Evolutionary conservation across 2,797 vertebrate species (phyloP).

Genomic region (Limnodromus scolopaceus): DNA sequence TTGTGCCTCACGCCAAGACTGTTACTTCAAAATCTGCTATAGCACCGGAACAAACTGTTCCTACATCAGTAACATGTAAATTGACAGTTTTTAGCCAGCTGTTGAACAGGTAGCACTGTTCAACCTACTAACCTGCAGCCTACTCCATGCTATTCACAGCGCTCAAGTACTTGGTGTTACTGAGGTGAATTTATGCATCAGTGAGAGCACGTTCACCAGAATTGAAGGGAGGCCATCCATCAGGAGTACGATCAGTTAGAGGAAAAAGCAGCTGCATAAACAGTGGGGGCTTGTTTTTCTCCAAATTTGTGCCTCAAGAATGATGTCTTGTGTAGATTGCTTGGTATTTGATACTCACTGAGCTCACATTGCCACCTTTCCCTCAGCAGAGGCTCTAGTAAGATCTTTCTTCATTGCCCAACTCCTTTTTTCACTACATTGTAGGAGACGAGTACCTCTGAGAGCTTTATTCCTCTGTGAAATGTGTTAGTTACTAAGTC

Average conservation of each 20-base stretch:
- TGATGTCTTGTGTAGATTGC: not conserved
- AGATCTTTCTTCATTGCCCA: not conserved
- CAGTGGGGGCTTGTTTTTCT: not conserved
- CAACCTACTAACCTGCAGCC: not conserved
- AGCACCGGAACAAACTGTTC: not conserved
- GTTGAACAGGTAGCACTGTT: not conserved
- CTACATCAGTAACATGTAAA: not conserved
- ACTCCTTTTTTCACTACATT: not conserved
- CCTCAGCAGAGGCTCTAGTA: not conserved
- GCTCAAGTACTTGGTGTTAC: not conserved
- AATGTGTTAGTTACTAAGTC: not conserved
- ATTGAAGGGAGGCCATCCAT: not conserved
- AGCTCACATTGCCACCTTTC: not conserved
- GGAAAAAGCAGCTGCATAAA: not conserved
- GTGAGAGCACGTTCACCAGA: rapidly evolving
- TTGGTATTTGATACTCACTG: not conserved
- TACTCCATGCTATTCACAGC: rapidly evolving
- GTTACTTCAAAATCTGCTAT: not conserved
- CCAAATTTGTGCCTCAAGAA: not conserved
- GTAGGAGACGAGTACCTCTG: not conserved
- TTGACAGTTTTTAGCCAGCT: not conserved
- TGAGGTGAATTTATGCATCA: not conserved
- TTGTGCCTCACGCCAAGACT: not conserved
- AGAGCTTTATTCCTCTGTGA: not conserved
- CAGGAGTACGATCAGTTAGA: not conserved